Evolutionary conservation across 2,888 invertebrate species (phyloP).

Genomic region (Scaptomyza caliginosa): DNA sequence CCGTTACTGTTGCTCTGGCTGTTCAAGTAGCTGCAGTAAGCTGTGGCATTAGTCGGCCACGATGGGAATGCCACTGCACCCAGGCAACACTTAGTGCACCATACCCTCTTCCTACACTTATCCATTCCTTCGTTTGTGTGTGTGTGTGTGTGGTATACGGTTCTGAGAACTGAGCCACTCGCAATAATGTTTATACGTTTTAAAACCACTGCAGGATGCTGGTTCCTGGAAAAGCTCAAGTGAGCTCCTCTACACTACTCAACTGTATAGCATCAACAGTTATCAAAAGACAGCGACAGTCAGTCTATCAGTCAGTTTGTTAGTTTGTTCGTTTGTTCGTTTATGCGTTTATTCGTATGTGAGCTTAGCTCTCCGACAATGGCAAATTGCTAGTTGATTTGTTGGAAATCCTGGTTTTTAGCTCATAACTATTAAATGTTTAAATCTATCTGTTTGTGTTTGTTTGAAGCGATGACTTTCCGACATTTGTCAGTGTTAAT

Average conservation of each 20-base stretch:
- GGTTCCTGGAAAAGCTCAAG: conserved; percentile 12
- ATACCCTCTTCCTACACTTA: not conserved
- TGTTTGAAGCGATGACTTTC: not conserved
- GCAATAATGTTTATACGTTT: conserved; percentile 56
- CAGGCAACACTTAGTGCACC: conserved; percentile 37
- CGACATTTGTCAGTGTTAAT: conserved; percentile 12
- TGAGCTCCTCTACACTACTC: not conserved
- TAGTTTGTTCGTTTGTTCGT: not conserved
- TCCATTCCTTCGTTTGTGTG: not conserved
- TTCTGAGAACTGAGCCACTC: conserved; percentile 13
- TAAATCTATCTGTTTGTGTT: not conserved
- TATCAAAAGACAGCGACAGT: conserved; percentile 31
- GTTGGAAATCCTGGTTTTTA: conserved; percentile 8
- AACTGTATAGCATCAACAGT: conserved; percentile 21
- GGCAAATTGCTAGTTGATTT: conserved; percentile 18
- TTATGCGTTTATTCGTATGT: not conserved
- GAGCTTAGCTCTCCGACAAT: conserved; percentile 34
- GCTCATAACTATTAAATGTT: conserved; percentile 29
- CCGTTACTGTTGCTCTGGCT: not conserved
- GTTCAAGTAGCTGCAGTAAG: conserved; percentile 45
- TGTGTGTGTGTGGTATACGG: conserved; percentile 18
- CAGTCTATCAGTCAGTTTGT: not conserved
- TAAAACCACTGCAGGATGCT: conserved; percentile 38
- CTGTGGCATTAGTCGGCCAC: conserved; percentile 65
- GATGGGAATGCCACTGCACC: conserved; percentile 34